Evolutionary conservation across 2,888 invertebrate species (phyloP).

Genomic region (Phrixothrix hirtus): DNA sequence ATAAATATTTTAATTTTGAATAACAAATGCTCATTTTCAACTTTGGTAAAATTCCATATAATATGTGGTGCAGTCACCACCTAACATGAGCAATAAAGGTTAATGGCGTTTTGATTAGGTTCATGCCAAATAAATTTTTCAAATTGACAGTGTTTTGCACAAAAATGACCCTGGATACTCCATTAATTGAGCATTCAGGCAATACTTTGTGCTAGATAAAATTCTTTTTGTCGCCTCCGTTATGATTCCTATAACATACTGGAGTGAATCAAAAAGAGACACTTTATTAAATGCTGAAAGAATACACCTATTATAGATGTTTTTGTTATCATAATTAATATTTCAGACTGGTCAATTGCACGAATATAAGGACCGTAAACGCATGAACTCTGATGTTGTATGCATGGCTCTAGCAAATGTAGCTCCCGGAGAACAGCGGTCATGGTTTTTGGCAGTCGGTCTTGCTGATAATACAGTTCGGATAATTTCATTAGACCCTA

Average conservation of each 20-base stretch:
- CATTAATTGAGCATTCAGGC: constrained; percentile 27
- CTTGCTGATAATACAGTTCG: constrained; percentile 95
- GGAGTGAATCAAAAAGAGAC: constrained; percentile 55
- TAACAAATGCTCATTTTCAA: no score
- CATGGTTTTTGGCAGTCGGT: constrained; percentile 94
- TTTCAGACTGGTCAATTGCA: constrained; percentile 94
- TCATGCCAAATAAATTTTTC: no score
- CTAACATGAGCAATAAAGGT: no score
- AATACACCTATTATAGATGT: no score
- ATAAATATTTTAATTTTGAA: no score
- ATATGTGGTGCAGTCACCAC: no score
- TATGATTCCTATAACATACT: constrained; percentile 45
- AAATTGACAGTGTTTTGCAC: background rate
- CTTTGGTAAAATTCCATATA: no score
- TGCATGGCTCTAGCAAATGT: constrained; percentile 98
- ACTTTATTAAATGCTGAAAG: constrained; percentile 25
- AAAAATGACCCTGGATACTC: constrained; percentile 24
- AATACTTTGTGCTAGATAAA: constrained; percentile 47
- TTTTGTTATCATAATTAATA: no score
- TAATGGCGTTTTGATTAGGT: no score
- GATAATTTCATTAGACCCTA: constrained; percentile 95
- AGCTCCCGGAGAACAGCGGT: constrained; percentile 91
- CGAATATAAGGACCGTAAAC: constrained; percentile 96
- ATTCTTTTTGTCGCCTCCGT: constrained; percentile 54
- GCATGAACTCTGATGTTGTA: constrained; percentile 95